A percentile compares a stretch with the other conserved stretches of the same genome.
phyloP scores from a whole-genome alignment of 2,888 invertebrate genomes.

The Sminthurides aquaticus region DNA sequence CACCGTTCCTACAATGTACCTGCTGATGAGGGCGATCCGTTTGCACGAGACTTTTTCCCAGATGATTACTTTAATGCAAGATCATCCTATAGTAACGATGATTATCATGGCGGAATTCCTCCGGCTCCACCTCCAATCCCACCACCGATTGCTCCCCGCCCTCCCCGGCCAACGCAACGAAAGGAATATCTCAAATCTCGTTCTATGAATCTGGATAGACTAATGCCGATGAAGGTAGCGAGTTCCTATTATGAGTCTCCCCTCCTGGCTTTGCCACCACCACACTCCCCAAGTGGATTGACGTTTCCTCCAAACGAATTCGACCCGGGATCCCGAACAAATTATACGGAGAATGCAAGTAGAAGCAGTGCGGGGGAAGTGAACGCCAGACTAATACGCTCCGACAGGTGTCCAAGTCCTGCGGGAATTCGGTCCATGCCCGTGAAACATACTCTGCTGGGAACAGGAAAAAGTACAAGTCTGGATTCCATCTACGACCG shows the following conservation, averaged over 20 bases:
- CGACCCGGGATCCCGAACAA: background rate
- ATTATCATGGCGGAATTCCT: background rate
- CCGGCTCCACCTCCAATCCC: constrained; percentile 1
- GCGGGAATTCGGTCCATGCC: background rate
- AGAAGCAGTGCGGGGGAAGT: too few relatives aligned
- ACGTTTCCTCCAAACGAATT: constrained; percentile 12
- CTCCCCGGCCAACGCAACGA: constrained; percentile 35
- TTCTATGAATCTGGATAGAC: constrained; percentile 28
- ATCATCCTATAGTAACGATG: background rate
- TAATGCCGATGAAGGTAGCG: constrained; percentile 2
- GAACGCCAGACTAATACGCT: background rate
- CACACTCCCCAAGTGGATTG: constrained; percentile 8
- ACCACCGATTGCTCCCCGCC: constrained; percentile 34
- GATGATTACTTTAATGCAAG: too few relatives aligned
- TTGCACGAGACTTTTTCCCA: background rate
- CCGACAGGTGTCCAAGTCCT: background rate
- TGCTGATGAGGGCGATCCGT: background rate
- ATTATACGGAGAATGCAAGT: background rate
- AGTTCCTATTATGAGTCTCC: background rate
- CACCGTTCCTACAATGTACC: background rate
- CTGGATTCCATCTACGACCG: constrained; percentile 42
- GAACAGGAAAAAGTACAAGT: constrained; percentile 27
- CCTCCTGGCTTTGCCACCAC: constrained; percentile 7
- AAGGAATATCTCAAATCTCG: constrained; percentile 37
- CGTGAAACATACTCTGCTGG: constrained; percentile 1